Evolutionary conservation across 2,888 invertebrate genomes (phyloP).

Genomic region (Habrosyne pyritoides): DNA sequence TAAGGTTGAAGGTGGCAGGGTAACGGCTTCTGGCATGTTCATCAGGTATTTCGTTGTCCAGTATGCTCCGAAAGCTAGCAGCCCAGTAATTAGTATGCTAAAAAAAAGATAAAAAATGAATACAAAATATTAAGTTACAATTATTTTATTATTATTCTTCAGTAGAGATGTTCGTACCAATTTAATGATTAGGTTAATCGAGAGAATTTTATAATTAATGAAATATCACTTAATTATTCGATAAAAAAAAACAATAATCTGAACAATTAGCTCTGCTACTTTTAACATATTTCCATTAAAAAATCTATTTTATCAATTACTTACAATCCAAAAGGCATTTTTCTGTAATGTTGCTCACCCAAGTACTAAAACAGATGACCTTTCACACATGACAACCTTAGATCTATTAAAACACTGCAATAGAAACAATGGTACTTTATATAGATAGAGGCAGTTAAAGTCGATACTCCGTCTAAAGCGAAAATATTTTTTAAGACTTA

Average conservation of each 20-base stretch:
- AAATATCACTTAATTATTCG: too few relatives aligned
- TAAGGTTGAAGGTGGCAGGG: not conserved
- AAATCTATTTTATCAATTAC: constrained; percentile 29
- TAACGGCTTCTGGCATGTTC: constrained; percentile 21
- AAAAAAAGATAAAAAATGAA: constrained; percentile 29
- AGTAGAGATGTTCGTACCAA: too few relatives aligned
- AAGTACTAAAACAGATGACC: constrained; percentile 11
- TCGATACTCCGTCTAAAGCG: constrained; percentile 10
- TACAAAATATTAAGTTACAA: not conserved
- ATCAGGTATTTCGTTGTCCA: constrained; percentile 53
- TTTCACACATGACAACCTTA: constrained; percentile 28
- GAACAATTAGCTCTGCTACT: too few relatives aligned
- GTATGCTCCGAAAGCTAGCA: constrained; percentile 65
- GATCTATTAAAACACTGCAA: constrained; percentile 22
- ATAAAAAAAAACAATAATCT: too few relatives aligned
- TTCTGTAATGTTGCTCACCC: constrained; percentile 14
- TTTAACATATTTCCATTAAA: too few relatives aligned
- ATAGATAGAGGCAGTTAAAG: constrained; percentile 26
- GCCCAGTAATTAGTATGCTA: constrained; percentile 65
- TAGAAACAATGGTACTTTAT: constrained; percentile 36
- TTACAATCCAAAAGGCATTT: constrained; percentile 65
- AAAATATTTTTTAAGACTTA: not conserved
- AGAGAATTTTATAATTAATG: too few relatives aligned
- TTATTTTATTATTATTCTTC: not conserved
- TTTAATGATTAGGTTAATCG: too few relatives aligned